A percentile compares a stretch with the other conserved stretches of the same genome.
Conservation (phyloP, 2,113 vertebrate species). For the Hyla sarda region DNA sequence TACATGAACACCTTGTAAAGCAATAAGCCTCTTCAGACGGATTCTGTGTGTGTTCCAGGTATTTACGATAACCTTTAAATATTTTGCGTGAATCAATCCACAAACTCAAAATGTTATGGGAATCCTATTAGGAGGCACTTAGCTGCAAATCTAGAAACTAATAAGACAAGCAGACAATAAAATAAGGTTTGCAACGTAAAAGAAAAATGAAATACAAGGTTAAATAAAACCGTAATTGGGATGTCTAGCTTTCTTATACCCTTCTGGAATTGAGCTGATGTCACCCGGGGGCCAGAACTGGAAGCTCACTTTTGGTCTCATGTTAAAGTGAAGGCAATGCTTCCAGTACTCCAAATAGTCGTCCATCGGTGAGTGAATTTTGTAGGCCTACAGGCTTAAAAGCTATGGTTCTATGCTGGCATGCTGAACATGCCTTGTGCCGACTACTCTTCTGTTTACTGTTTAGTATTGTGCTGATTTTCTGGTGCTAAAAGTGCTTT, state of each 20-base stretch:
- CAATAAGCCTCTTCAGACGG: slow-evolving; percentile 16
- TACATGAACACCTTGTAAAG: slow-evolving; percentile 40
- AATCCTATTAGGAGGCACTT: background rate
- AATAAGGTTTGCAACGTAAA: background rate
- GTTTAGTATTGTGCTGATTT: background rate
- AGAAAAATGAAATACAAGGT: background rate
- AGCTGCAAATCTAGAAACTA: slow-evolving; percentile 19
- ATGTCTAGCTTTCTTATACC: background rate
- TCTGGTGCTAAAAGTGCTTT: background rate
- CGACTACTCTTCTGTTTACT: background rate
- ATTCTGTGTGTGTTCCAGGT: slow-evolving; percentile 53
- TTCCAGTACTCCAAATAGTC: background rate
- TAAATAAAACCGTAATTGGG: background rate
- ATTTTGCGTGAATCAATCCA: slow-evolving; percentile 20
- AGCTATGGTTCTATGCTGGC: too few relatives aligned
- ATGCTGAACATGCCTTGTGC: too few relatives aligned
- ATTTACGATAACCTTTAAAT: slow-evolving; percentile 33
- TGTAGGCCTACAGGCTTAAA: background rate
- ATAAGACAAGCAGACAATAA: slow-evolving; percentile 25
- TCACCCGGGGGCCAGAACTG: background rate
- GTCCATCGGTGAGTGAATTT: background rate
- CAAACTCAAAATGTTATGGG: background rate
- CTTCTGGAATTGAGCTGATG: slow-evolving; percentile 5
- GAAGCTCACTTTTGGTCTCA: background rate
- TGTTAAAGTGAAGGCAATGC: background rate